A percentile compares a stretch with the other conserved stretches of the same genome.
Evolutionary conservation across 2,113 vertebrate genomes (phyloP).

Genomic region (Mormyrus lacerda): DNA sequence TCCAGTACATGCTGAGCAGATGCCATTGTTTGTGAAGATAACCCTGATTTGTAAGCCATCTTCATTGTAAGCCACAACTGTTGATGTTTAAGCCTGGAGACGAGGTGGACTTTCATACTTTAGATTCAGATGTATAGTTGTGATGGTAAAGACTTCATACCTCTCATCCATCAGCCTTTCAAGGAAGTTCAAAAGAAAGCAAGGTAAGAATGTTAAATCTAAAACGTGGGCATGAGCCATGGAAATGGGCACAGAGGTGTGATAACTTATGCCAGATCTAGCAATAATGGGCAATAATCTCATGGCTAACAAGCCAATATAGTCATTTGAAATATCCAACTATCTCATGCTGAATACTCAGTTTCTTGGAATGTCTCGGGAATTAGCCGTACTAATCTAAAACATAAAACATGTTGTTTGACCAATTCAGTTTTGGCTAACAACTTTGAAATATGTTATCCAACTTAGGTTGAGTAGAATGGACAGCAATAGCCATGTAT

Average conservation of each 20-base stretch:
- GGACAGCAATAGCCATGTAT: no score
- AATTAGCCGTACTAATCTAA: no score
- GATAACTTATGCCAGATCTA: neutral
- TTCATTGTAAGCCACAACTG: no score
- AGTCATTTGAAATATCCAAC: neutral
- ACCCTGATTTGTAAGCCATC: no score
- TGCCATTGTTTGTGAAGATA: neutral
- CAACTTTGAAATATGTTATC: no score
- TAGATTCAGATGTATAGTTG: neutral
- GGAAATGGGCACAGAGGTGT: neutral
- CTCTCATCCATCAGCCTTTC: neutral
- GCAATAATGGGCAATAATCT: neutral
- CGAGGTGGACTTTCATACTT: neutral
- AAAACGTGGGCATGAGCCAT: neutral
- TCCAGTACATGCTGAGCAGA: neutral
- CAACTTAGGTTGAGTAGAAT: no score
- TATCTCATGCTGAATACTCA: neutral
- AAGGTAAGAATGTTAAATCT: neutral
- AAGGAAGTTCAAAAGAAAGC: neutral
- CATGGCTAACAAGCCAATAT: neutral
- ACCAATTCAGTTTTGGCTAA: no score
- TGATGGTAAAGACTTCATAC: neutral
- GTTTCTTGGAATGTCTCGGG: no score
- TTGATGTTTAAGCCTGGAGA: neutral
- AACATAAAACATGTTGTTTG: no score